Evolutionary conservation across 1,140 invertebrate genomes (phyloP).

Genomic region (Pomacea maculata): DNA sequence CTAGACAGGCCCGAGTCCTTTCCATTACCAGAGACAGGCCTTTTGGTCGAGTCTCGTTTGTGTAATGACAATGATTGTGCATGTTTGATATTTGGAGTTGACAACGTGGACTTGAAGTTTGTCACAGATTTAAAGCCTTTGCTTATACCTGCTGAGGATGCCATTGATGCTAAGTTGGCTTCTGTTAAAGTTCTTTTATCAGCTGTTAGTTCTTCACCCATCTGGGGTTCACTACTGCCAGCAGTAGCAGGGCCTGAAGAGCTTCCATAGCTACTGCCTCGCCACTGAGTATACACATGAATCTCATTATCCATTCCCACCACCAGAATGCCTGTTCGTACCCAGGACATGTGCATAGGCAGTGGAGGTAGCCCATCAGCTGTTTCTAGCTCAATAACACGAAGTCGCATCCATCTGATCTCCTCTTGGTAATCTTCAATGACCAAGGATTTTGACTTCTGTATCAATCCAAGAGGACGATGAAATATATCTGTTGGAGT

Average conservation of each 20-base stretch:
- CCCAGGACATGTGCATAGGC: conserved; percentile 99
- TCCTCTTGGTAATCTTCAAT: conserved; percentile 53
- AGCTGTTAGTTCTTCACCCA: conserved; percentile 17
- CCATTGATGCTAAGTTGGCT: conserved; percentile 67
- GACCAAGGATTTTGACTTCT: conserved; percentile 60
- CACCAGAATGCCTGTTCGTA: conserved; percentile 94
- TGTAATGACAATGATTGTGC: neutral
- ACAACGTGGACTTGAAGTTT: conserved; percentile 41
- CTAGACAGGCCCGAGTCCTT: conserved; percentile 37
- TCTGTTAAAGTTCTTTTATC: conserved; percentile 82
- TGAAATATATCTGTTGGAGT: conserved; percentile 26
- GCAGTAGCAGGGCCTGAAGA: neutral
- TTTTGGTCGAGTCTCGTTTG: conserved; percentile 38
- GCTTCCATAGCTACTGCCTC: conserved; percentile 30
- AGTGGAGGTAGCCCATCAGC: conserved; percentile 95
- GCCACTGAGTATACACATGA: conserved; percentile 97
- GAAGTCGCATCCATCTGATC: conserved; percentile 91
- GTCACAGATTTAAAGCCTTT: conserved; percentile 36
- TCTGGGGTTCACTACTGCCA: neutral
- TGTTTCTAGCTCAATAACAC: conserved; percentile 89
- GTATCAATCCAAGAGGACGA: conserved; percentile 45
- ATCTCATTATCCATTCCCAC: conserved; percentile 99
- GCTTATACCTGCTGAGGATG: conserved; percentile 21
- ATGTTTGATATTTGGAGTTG: conserved; percentile 55
- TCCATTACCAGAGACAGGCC: conserved; percentile 26